phyloP scores from a whole-genome alignment of 2,797 vertebrate species.

The Pampus argenteus region DNA sequence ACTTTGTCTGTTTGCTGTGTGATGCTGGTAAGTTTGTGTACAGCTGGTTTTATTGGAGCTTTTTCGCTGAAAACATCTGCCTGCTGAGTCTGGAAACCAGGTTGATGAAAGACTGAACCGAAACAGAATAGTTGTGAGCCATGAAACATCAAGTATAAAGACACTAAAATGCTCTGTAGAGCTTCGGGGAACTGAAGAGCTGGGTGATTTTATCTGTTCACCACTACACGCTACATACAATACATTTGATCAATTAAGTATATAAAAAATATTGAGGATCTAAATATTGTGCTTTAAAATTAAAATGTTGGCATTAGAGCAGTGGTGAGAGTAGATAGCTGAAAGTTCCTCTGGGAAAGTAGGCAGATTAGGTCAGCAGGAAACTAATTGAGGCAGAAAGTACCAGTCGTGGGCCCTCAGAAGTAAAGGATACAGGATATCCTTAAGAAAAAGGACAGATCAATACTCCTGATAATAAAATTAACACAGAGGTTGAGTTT shows the following conservation, averaged over 20 bases:
- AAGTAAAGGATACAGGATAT: constrained; percentile 42
- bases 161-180: too few relatives aligned
- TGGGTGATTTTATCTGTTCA: too few relatives aligned
- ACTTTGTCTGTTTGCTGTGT: too few relatives aligned
- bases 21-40: not conserved
- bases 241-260: not conserved
- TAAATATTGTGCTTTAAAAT: constrained; percentile 5
- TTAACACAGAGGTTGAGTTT: constrained; percentile 11
- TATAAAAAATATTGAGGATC: constrained; percentile 2
- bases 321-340: not conserved
- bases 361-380: constrained; percentile 48
- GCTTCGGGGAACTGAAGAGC: too few relatives aligned
- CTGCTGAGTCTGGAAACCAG: not conserved
- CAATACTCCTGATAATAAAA: constrained; percentile 42
- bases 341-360: constrained; percentile 13
- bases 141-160: not conserved
- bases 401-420: constrained; percentile 27
- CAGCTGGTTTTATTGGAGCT: not conserved
- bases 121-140: not conserved
- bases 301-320: not conserved
- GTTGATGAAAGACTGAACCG: not conserved
- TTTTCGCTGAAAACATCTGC: not conserved
- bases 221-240: not conserved
- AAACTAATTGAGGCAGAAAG: constrained; percentile 61
- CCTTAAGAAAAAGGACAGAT: constrained; percentile 32